These are phyloP conservation scores for Tenebrosternarchus preto DNA, from an alignment of 2,113 vertebrate genomes.

Conservation along the genomic window DNA sequence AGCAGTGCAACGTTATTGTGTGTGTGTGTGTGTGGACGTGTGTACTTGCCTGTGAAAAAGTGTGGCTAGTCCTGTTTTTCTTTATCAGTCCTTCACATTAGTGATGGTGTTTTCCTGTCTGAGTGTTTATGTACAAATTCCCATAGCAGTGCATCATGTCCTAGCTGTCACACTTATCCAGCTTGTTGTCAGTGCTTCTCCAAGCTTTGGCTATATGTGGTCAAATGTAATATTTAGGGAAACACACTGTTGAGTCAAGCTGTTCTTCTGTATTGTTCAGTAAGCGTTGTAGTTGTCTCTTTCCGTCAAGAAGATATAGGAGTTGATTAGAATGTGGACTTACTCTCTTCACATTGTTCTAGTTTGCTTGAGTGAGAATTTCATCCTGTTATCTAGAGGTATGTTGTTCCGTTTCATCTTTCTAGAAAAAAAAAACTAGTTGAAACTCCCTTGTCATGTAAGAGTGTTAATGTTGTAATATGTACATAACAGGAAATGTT, in stretches of 20 bases:
- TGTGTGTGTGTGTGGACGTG: slow-evolving; percentile 30
- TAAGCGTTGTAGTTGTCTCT: not conserved
- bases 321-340: slow-evolving; percentile 30
- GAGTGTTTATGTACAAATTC: not conserved
- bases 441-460: too few species aligned
- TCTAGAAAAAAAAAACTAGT: not conserved
- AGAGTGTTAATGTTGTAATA: not conserved
- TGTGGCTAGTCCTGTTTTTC: not conserved
- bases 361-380: slow-evolving; percentile 34
- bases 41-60: slow-evolving; percentile 7
- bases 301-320: not conserved
- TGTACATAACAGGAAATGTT: too few species aligned
- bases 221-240: slow-evolving; percentile 10
- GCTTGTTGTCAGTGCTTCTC: not conserved
- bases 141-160: too few species aligned
- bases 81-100: slow-evolving; percentile 24
- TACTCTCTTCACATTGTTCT: slow-evolving; percentile 55
- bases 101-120: slow-evolving; percentile 6
- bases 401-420: slow-evolving; percentile 37
- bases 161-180: slow-evolving; percentile 34
- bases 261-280: not conserved
- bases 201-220: not conserved
- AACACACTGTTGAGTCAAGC: not conserved
- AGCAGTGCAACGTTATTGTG: not conserved
- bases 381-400: slow-evolving; percentile 60